Conservation (phyloP, 2,888 invertebrate genomes). For the Automeris io region DNA sequence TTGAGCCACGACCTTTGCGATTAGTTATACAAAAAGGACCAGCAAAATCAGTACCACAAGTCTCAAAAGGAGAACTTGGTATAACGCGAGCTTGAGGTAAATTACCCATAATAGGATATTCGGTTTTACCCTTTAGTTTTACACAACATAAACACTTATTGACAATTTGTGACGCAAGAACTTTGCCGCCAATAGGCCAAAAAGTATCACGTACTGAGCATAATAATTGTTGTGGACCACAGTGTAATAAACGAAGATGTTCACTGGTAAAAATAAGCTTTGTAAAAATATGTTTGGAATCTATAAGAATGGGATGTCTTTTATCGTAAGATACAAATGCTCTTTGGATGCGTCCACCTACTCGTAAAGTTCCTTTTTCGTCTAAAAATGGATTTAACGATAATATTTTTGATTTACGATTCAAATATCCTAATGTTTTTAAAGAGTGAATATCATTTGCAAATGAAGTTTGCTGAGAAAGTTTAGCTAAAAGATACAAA, state of each 20-base stretch:
- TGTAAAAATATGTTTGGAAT: constrained; percentile 11
- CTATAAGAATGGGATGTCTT: constrained; percentile 12
- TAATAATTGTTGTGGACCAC: constrained; percentile 17
- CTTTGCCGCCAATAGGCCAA: constrained; percentile 17
- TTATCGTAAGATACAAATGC: constrained; percentile 9
- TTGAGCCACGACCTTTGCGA: neutral
- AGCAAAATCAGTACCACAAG: constrained; percentile 13
- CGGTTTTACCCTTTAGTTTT: constrained; percentile 8
- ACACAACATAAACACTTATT: constrained; percentile 10
- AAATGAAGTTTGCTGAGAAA: constrained; percentile 10
- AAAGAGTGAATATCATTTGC: constrained; percentile 7
- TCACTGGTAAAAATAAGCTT: constrained; percentile 11
- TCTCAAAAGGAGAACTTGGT: constrained; percentile 11
- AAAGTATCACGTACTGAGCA: constrained; percentile 13
- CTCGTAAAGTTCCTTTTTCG: constrained; percentile 5
- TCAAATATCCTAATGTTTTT: constrained; percentile 2
- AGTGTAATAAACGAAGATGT: constrained; percentile 14
- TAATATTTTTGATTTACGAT: constrained; percentile 9
- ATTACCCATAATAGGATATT: constrained; percentile 13
- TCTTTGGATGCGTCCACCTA: constrained; percentile 7
- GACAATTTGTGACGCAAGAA: constrained; percentile 8
- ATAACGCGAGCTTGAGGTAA: constrained; percentile 10
- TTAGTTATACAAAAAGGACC: constrained; percentile 14
- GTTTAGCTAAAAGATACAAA: constrained; percentile 1
- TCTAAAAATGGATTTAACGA: constrained; percentile 13